Base-by-base conservation (phyloP, 1,140 invertebrate species). In the Helicoverpa armigera region DNA sequence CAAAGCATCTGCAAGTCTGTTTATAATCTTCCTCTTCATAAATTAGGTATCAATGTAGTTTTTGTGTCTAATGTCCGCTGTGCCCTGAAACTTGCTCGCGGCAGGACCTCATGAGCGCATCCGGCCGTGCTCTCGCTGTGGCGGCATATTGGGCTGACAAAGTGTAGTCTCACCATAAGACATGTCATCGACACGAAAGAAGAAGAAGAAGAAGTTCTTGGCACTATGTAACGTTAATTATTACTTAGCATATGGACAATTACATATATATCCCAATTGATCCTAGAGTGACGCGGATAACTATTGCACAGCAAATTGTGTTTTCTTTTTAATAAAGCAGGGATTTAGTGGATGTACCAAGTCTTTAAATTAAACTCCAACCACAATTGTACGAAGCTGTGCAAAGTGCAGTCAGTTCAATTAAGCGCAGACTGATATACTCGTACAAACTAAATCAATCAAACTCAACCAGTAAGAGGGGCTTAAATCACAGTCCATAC, bases 41-140 rank as follows among this genome's bases (percentile, higher is more conserved):
- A 70, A 70, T 53, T 48, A 18, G 13, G 53, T 50, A 70, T 51
- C 69, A 51, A 51, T 72, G 63, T 65, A 53, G 18, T n/a, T n/a
- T n/a, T n/a, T n/a, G n/a, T n/a, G n/a, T n/a, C n/a, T n/a, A n/a
- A n/a, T n/a, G n/a, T n/a, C n/a, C n/a, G n/a, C n/a, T n/a, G n/a
- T n/a, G n/a, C n/a, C n/a, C n/a, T n/a, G n/a, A n/a, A n/a, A n/a
- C n/a, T n/a, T n/a, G n/a, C n/a, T n/a, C n/a, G n/a, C n/a, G n/a
- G n/a, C n/a, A n/a, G n/a, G n/a, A n/a, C n/a, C n/a, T n/a, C n/a
- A n/a, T n/a, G n/a, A n/a, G n/a, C n/a, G n/a, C n/a, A n/a, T n/a
- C n/a, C n/a, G n/a, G n/a, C n/a, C n/a, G n/a, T n/a, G n/a, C n/a
- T n/a, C n/a, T n/a, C n/a, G n/a, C n/a, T n/a, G n/a, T n/a, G n/a